These are phyloP conservation scores for Mesocentrotus franciscanus DNA, from an alignment of 53 echinoderm and acorn worm species.

Conservation along the genomic window DNA sequence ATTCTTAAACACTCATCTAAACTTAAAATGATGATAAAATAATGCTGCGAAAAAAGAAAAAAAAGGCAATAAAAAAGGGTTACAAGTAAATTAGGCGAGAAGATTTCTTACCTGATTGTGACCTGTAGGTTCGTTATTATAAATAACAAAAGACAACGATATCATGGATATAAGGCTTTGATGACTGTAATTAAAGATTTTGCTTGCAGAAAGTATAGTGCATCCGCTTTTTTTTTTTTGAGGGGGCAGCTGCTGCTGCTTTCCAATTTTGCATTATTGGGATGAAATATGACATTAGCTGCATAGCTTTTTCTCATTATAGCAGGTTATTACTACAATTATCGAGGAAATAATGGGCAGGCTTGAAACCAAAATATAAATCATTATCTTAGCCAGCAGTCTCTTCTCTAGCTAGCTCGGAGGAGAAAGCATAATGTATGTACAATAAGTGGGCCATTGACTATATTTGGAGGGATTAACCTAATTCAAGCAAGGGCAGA, in stretches of 20 bases:
- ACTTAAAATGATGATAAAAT: not conserved
- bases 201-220: not conserved
- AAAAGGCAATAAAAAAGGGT: not conserved
- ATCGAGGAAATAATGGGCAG: not conserved
- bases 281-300: not conserved
- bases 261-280: not conserved
- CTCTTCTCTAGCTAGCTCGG: not conserved
- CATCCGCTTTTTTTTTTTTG: not conserved
- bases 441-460: not conserved
- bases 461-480: conserved; percentile 26
- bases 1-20: not conserved
- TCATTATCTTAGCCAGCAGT: not conserved
- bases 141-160: not conserved
- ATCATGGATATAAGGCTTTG: not conserved
- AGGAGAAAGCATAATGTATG: not conserved
- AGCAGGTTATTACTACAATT: not conserved
- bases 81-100: not conserved
- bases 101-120: not conserved
- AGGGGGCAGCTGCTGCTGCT: not conserved
- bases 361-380: not conserved
- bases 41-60: not conserved
- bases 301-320: not conserved
- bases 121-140: not conserved
- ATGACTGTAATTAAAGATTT: not conserved
- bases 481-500: conserved; percentile 14